phyloP scores from a whole-genome alignment of 2,113 vertebrate genomes.

The Coracopsis vasa region DNA sequence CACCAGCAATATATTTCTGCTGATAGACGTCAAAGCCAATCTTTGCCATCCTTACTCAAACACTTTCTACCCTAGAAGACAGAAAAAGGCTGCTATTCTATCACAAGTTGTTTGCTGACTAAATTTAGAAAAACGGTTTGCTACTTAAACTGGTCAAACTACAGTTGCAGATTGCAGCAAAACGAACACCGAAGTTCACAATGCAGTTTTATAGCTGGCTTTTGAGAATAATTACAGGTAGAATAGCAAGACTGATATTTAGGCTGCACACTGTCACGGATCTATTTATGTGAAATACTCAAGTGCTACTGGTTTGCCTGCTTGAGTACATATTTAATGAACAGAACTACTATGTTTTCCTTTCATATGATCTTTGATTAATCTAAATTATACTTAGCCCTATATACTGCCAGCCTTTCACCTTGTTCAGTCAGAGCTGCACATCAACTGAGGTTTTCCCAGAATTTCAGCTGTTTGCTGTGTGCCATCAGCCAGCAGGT shows the following conservation, averaged over 20 bases:
- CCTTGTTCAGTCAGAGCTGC: not conserved
- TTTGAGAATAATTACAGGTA: not conserved
- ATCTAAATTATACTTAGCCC: not conserved
- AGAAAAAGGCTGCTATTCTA: not conserved
- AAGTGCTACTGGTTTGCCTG: not conserved
- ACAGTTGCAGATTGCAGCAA: not conserved
- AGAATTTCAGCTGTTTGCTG: not conserved
- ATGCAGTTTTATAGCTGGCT: not conserved
- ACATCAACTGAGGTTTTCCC: not conserved
- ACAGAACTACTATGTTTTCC: not conserved
- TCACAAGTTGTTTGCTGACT: not conserved
- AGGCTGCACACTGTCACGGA: not conserved
- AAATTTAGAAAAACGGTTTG: not conserved
- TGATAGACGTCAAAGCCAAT: constrained; percentile 11
- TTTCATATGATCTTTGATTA: not conserved
- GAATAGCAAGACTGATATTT: not conserved
- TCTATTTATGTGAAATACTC: not conserved
- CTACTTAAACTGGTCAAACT: not conserved
- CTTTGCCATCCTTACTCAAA: not conserved
- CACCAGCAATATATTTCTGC: not conserved
- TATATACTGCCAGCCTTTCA: not conserved
- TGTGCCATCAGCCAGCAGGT: not conserved
- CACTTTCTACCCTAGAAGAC: not conserved
- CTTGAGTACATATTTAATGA: not conserved
- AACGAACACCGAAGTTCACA: not conserved